A percentile compares a stretch with the other conserved stretches of the same genome.
These are phyloP conservation scores for Semnornis frantzii DNA, from an alignment of 2,113 vertebrate species.

Conservation along the genomic window DNA sequence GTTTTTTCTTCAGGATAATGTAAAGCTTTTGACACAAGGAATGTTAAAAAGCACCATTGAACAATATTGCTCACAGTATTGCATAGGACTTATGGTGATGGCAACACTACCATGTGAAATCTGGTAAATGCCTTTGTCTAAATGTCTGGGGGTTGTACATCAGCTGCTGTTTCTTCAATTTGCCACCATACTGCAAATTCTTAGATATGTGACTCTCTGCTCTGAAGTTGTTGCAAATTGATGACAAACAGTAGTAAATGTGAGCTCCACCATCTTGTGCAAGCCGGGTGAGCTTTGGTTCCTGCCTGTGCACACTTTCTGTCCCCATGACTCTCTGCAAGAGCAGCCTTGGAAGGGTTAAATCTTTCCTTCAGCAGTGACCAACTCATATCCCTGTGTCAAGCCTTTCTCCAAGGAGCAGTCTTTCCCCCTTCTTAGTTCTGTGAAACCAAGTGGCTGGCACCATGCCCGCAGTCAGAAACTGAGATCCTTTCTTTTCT, in stretches of 20 bases:
- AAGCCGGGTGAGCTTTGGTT: not conserved
- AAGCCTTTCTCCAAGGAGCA: constrained; percentile 15
- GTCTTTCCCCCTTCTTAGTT: not conserved
- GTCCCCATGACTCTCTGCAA: rapidly evolving
- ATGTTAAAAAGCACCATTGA: not conserved
- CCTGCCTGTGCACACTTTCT: not conserved
- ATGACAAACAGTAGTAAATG: not conserved
- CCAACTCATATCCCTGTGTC: not conserved
- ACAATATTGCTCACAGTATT: not conserved
- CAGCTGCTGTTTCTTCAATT: not conserved
- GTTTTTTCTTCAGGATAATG: not conserved
- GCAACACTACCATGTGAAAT: not conserved
- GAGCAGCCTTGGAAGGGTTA: not conserved
- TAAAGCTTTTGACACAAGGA: not conserved
- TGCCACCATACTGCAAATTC: not conserved
- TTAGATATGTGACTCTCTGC: not conserved
- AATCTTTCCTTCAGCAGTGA: not conserved
- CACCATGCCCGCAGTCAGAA: not conserved
- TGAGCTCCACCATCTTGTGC: not conserved
- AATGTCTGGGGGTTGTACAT: not conserved
- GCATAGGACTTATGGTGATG: not conserved
- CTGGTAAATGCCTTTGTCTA: not conserved
- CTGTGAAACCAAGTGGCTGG: constrained; percentile 43
- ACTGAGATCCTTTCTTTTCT: not conserved
- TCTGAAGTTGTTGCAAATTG: not conserved